Base-by-base conservation (phyloP, 2,113 vertebrate genomes). In the Cryptotis parvus region DNA sequence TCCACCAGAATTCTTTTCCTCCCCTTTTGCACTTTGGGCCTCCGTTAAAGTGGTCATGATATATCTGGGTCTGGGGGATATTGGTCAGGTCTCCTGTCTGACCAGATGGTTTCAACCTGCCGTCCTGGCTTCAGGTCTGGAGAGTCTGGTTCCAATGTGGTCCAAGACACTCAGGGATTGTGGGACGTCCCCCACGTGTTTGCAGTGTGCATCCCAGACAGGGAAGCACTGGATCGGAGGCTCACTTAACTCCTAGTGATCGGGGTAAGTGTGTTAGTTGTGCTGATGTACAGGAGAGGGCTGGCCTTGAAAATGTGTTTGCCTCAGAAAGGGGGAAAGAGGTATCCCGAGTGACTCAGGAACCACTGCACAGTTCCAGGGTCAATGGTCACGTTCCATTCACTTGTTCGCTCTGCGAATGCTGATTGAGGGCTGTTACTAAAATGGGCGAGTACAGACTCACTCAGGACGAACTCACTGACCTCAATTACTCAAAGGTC, bases 331-430 rank as follows among this genome's bases (percentile, higher is more conserved):
- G 49, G 65, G 61, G 31, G 66, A 61, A 52, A 84, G 49, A 65
- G 58, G 26, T 33, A 84, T 2, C 55, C 0, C 73, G 68, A 27
- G 33, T 84, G 69, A 81, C 63, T 89, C 76, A 49, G 65, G 39
- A 69, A 27, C 61, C n/a, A 33, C 2, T 35, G 61, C 16, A 4
- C 12, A 16, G 33, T 35, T 69, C 35, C 77, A 78, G 61, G 87
- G 84, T 87, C 89, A 92, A 84, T 58, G 55, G 18, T 58, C 55
- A 58, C 65, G 65, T 24, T 91, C 77, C 69, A 66, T 79, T 90
- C 35, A 68, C 43, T 86, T 74, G n/a, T 72, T 88, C 87, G 35
- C 45, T 84, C 63, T 61, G 72, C 68, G 87, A 91, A 94, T 61
- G 78, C 88, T 88, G 89, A 55, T 2, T 33, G 79, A 86, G 12